Base-by-base conservation (phyloP, 2,797 vertebrate species). In the Poecilia velifera region DNA sequence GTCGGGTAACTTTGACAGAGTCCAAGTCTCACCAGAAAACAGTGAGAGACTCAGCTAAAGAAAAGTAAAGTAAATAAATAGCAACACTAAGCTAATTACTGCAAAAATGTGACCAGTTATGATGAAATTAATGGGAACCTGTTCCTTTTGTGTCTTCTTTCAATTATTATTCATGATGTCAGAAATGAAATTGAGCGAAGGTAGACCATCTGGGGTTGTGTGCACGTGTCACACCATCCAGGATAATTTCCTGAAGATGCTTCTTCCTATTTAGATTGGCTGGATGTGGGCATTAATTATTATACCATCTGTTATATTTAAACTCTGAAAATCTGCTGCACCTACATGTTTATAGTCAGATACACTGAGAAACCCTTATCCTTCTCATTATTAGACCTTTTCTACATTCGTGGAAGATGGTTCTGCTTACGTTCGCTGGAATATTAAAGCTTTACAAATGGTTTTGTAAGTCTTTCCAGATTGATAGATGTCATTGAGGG, bases 171-270 rank as follows among this genome's bases (percentile, higher is more conserved):
- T 66, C 8, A 41, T 39, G 6, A 41, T 66, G 36, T 66, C 66
- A 41, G 39, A 53, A 6, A 53, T 53, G 13, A 39, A 53, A 53
- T 3, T 36, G 12, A 73, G 28, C 14, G 18, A 53, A n/a, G 12
- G 18, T 39, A 13, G 31, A 53, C 31, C 34, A 53, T 53, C 47
- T 73, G 72, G 47, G 8, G 47, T 36, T 36, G 31, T 36, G 10
- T 39, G 46, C 46, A 2, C 18, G 34, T 18, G 59, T 18, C 34
- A 5, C 34, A 39, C 62, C 34, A 66, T 66, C 34, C 62, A 22
- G 34, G 62, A 39, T 73, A 22, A 53, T 73, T 73, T 73, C 49
- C 49, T 73, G 72, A n/a, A 73, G 49, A 73, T 39, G 47, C 47
- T 36, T 53, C 31, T 36, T 53, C 34, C 47, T 25, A 53, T 55